Conservation (phyloP, 2,113 vertebrate genomes). For the Corapipo altera region DNA sequence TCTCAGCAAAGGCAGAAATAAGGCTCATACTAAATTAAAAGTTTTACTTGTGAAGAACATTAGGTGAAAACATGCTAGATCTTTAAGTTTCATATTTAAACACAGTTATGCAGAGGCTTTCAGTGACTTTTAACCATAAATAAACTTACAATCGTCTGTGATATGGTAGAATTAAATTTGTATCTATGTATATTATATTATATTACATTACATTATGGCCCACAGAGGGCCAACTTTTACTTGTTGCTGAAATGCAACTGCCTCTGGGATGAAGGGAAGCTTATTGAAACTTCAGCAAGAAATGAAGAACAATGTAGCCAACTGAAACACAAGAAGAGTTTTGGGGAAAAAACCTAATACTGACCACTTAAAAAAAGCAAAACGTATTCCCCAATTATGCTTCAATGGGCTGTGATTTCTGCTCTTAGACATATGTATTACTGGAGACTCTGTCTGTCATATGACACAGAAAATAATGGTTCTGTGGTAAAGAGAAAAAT, state of each 20-base stretch:
- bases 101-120: neutral
- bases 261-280: neutral
- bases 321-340: neutral
- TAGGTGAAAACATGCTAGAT: neutral
- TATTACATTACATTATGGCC: neutral
- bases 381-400: neutral
- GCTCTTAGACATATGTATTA: neutral
- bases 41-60: neutral
- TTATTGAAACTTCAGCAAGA: neutral
- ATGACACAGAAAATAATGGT: neutral
- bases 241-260: constrained; percentile 20
- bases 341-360: neutral
- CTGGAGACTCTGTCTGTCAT: neutral
- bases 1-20: neutral
- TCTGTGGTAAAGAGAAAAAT: neutral
- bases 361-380: neutral
- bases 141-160: neutral
- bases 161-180: neutral
- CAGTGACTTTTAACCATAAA: neutral
- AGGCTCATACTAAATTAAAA: neutral
- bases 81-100: neutral
- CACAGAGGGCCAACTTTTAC: constrained; percentile 34
- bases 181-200: neutral
- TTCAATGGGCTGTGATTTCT: neutral
- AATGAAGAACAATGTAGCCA: neutral